Base-by-base conservation (phyloP, 1,140 invertebrate genomes). In the Euura saliciscinereae region DNA sequence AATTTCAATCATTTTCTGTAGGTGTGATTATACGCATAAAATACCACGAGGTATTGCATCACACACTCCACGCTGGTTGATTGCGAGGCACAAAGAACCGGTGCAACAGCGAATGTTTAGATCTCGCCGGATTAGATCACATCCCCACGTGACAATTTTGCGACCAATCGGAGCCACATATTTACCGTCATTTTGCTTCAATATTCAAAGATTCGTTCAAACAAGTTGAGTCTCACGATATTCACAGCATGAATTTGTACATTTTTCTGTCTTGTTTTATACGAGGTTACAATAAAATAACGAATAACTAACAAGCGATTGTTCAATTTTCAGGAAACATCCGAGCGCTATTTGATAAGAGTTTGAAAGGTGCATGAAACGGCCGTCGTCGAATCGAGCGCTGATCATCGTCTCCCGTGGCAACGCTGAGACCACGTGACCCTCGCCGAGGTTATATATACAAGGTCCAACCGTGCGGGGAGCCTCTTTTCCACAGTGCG, bases 401-500 rank as follows among this genome's bases (percentile, higher is more conserved):
- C 51, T 59, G 51, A n/a, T n/a, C 3, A 59, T 59, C 51, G 51
- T 59, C 51, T 51, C 73, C 72, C 74, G 65, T 43, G 71, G 69
- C 51, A 67, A 70, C 65, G 44, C 42, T n/a, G 44, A 44, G 42
- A 45, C 73, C 78, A 80, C 79, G 79, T 84, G 76, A 84, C 67
- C 45, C 76, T 78, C 71, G 76, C 81, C 78, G 77, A 81, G 81
- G 77, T 84, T 85, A 85, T 85, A 85, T 83, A 84, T 83, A 82
- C 69, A 73, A 73, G 77, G 70, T 70, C 72, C 68, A 74, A 73
- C 74, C 51, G 74, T 64, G 77, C 76, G 77, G 80, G 77, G 78
- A 84, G 81, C 75, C 84, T 85, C 85, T 86, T 85, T 83, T 82
- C 83, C 73, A 84, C 84, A 84, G 86, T 78, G 74, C 76, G 76